phyloP scores from a whole-genome alignment of 2,888 invertebrate genomes.

The Melangyna quadrimaculata region DNA sequence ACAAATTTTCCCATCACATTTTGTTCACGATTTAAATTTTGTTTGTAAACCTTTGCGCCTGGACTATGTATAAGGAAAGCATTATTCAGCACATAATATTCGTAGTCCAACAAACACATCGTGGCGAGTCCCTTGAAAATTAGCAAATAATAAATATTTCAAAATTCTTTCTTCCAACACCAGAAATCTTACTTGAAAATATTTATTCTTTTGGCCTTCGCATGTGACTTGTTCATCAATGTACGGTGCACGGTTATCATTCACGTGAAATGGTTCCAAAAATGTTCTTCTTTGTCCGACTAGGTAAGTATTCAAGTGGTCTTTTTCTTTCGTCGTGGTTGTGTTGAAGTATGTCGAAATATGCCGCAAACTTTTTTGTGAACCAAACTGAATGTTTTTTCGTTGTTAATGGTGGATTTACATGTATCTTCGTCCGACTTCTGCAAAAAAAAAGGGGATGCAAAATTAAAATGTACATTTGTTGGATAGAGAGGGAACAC shows the following conservation, averaged over 20 bases:
- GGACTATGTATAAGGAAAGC: constrained; percentile 94
- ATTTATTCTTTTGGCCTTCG: constrained; percentile 88
- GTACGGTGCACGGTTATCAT: constrained; percentile 91
- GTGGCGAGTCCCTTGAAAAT: constrained; percentile 88
- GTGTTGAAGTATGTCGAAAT: constrained; percentile 74
- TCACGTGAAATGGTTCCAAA: constrained; percentile 97
- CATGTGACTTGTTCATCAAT: constrained; percentile 95
- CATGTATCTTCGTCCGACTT: too few relatives aligned
- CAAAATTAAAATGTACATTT: too few relatives aligned
- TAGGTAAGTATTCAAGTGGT: constrained; percentile 83
- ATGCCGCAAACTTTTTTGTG: constrained; percentile 73
- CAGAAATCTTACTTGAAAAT: constrained; percentile 78
- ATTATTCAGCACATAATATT: constrained; percentile 93
- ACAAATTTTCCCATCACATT: constrained; percentile 85
- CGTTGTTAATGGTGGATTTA: too few relatives aligned
- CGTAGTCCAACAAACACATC: constrained; percentile 93
- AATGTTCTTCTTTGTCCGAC: constrained; percentile 88
- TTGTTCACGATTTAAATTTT: constrained; percentile 86
- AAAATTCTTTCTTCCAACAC: too few relatives aligned
- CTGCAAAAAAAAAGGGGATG: too few relatives aligned
- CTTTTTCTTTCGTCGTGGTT: constrained; percentile 5
- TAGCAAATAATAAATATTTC: not conserved
- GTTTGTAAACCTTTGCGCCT: constrained; percentile 90
- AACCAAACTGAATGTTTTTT: constrained; percentile 73
- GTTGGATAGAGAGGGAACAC: too few relatives aligned